phyloP scores from a whole-genome alignment of 2,888 invertebrate genomes.

The Notodonta dromedarius region DNA sequence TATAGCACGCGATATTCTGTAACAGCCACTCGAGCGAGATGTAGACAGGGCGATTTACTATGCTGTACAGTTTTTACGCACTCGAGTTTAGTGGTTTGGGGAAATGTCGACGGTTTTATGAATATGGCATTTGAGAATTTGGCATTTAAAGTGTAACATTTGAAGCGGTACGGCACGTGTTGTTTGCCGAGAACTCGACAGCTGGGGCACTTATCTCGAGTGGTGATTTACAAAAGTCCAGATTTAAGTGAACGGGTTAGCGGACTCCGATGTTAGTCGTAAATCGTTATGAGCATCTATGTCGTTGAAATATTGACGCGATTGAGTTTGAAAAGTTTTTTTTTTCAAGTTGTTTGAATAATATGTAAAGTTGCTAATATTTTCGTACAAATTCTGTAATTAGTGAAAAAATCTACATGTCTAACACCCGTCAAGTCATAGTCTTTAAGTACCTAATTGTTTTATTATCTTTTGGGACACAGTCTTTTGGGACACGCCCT shows the following conservation, averaged over 20 bases:
- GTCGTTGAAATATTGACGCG: neutral
- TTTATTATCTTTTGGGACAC: too few species aligned
- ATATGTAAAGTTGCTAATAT: too few species aligned
- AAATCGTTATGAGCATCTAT: neutral
- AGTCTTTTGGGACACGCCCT: too few species aligned
- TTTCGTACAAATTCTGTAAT: too few species aligned
- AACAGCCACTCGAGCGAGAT: slow-evolving; percentile 33
- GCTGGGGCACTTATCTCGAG: neutral
- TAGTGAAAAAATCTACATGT: too few species aligned
- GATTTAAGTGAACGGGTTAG: neutral
- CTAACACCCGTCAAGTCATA: too few species aligned
- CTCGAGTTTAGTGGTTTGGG: slow-evolving; percentile 1
- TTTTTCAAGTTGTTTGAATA: neutral
- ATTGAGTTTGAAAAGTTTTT: neutral
- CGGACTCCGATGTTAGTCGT: neutral
- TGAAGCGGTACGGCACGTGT: neutral
- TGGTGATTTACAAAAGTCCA: slow-evolving; percentile 1
- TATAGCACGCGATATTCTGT: slow-evolving; percentile 55
- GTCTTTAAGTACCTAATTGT: too few species aligned
- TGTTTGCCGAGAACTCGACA: slow-evolving; percentile 6
- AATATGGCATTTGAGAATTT: slow-evolving; percentile 1
- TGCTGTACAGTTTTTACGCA: slow-evolving; percentile 22
- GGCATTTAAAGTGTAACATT: slow-evolving; percentile 3
- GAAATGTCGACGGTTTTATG: slow-evolving; percentile 5
- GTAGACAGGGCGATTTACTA: slow-evolving; percentile 30